Percentiles rank a stretch among this genome's conserved stretches.
Evolutionary conservation across 2,797 vertebrate genomes (phyloP).

Genomic region (Anguilla obscura): DNA sequence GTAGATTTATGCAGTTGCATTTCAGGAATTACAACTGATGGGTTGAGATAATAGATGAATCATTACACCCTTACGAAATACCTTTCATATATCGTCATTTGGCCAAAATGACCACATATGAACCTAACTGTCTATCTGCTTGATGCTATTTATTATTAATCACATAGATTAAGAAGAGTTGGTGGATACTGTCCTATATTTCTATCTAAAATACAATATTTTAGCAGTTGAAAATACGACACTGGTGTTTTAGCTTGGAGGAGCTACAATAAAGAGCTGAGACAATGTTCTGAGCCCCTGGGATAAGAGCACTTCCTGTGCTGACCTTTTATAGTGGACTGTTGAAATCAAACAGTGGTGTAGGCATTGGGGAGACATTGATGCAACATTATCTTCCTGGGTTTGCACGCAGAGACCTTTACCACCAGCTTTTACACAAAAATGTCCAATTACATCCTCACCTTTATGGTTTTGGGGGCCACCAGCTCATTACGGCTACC

Average conservation of each 20-base stretch:
- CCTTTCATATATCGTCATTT: no score
- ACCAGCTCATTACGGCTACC: slow-evolving; percentile 74
- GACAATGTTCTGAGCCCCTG: not conserved
- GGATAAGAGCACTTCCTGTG: not conserved
- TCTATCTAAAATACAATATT: no score
- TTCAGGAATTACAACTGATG: no score
- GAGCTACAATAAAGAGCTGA: not conserved
- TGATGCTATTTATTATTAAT: no score
- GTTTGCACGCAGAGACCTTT: not conserved
- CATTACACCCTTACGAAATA: no score
- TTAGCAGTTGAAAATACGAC: no score
- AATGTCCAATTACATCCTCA: slow-evolving; percentile 66
- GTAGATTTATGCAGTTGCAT: no score
- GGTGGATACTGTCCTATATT: no score
- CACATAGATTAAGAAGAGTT: no score
- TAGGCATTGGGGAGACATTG: not conserved
- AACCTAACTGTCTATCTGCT: no score
- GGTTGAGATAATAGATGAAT: no score
- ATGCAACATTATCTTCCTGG: not conserved
- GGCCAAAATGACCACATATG: no score
- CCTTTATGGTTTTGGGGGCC: slow-evolving; percentile 70
- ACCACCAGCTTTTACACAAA: slow-evolving; percentile 39
- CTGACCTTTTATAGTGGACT: slow-evolving; percentile 18
- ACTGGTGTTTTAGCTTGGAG: not conserved
- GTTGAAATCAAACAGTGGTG: not conserved